Conservation (phyloP, 1,140 invertebrate genomes). For the Diorhabda carinulata region DNA sequence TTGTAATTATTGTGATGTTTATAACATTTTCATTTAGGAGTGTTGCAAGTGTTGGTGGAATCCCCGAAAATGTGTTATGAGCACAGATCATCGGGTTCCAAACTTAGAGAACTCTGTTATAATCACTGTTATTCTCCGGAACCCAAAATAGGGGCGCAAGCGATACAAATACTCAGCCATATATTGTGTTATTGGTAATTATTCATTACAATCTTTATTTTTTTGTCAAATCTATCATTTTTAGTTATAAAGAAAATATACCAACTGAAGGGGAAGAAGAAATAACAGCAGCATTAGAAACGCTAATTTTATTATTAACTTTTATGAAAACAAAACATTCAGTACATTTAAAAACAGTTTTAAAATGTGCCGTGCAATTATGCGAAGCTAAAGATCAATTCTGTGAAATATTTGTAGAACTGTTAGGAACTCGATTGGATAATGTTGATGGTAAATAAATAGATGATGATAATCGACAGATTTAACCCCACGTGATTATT, state of each 20-base stretch:
- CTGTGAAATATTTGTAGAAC: slow-evolving; percentile 61
- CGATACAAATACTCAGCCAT: slow-evolving; percentile 63
- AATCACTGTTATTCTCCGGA: slow-evolving; percentile 59
- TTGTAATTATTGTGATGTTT: not conserved
- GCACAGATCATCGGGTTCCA: slow-evolving; percentile 51
- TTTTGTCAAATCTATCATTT: slow-evolving; percentile 17
- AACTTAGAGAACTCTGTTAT: slow-evolving; percentile 53
- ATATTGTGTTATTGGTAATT: slow-evolving; percentile 63
- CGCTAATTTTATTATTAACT: slow-evolving; percentile 63
- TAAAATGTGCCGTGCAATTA: slow-evolving; percentile 68
- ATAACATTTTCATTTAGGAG: slow-evolving; percentile 26
- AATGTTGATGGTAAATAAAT: slow-evolving; percentile 42
- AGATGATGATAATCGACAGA: not conserved
- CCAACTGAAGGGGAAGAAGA: slow-evolving; percentile 60
- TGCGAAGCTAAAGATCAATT: slow-evolving; percentile 59
- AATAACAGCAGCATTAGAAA: slow-evolving; percentile 63
- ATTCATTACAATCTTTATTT: slow-evolving; percentile 3
- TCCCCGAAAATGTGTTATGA: slow-evolving; percentile 55
- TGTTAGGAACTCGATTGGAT: slow-evolving; percentile 56
- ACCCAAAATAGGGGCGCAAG: slow-evolving; percentile 62
- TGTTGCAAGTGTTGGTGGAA: slow-evolving; percentile 55
- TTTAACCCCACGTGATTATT: too few relatives aligned
- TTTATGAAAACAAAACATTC: slow-evolving; percentile 51
- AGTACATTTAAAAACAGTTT: slow-evolving; percentile 58
- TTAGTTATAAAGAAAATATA: slow-evolving; percentile 63